Evolutionary conservation across 2,888 invertebrate genomes (phyloP).

Genomic region (Cabera pusaria): DNA sequence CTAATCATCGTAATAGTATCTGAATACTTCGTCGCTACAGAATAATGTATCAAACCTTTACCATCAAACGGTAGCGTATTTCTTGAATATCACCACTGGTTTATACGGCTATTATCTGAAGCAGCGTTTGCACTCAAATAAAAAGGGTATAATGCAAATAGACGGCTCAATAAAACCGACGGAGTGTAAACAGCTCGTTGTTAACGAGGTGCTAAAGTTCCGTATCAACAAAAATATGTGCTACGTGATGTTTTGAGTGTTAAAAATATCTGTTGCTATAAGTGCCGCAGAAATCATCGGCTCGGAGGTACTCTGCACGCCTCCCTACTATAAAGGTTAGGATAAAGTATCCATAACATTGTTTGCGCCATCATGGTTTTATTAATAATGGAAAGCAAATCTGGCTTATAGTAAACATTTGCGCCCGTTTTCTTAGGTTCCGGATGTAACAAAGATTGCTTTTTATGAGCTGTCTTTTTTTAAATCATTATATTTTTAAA

Average conservation of each 20-base stretch:
- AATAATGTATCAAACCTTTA: too few species aligned
- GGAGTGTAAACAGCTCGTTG: constrained; percentile 32
- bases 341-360: constrained; percentile 1
- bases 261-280: constrained; percentile 14
- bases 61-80: too few species aligned
- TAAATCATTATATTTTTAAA: too few species aligned
- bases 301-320: too few species aligned
- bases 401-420: neutral
- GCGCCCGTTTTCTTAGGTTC: constrained; percentile 1
- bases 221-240: constrained; percentile 24
- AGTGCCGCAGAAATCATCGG: constrained; percentile 8
- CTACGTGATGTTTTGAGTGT: constrained; percentile 16
- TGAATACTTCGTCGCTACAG: too few species aligned
- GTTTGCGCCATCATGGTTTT: constrained; percentile 6
- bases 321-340: neutral
- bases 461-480: too few species aligned
- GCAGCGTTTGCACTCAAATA: constrained; percentile 22
- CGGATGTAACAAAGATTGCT: constrained; percentile 2
- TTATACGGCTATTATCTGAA: constrained; percentile 19
- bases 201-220: constrained; percentile 33
- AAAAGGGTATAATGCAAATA: constrained; percentile 34
- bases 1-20: too few species aligned
- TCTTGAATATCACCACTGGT: constrained; percentile 2
- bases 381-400: constrained; percentile 11
- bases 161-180: constrained; percentile 30